Evolutionary conservation across 64 coral and sea anemone genomes (phyloP).

Genomic region (Dendronephthya gigantea): DNA sequence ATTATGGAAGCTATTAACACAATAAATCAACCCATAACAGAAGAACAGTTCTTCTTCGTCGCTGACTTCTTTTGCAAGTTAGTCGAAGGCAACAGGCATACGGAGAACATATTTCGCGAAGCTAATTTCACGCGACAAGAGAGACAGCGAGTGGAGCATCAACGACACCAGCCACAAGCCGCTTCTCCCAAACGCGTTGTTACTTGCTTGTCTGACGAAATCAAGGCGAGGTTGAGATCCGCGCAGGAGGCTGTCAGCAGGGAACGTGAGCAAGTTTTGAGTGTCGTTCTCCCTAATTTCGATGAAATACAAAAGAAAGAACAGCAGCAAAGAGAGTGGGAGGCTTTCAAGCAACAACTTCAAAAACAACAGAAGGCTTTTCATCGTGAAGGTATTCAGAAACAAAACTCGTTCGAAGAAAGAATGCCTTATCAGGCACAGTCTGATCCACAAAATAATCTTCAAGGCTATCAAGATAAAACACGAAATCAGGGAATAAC

Average conservation of each 20-base stretch:
- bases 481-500: not conserved
- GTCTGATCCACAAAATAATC: not conserved
- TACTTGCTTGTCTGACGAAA: not conserved
- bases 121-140: not conserved
- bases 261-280: not conserved
- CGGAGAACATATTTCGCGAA: not conserved
- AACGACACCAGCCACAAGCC: not conserved
- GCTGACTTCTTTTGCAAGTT: not conserved
- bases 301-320: not conserved
- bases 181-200: not conserved
- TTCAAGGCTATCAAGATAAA: not conserved
- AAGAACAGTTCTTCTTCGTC: not conserved
- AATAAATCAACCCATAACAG: not conserved
- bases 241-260: not conserved
- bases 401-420: not conserved
- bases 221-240: not conserved
- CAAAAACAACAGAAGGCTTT: not conserved
- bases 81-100: not conserved
- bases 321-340: not conserved
- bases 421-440: not conserved
- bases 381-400: too few relatives aligned
- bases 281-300: not conserved
- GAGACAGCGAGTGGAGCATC: not conserved
- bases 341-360: not conserved
- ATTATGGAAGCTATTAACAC: not conserved